Conservation (phyloP, 2,888 invertebrate species). For the Neelides folsomi region DNA sequence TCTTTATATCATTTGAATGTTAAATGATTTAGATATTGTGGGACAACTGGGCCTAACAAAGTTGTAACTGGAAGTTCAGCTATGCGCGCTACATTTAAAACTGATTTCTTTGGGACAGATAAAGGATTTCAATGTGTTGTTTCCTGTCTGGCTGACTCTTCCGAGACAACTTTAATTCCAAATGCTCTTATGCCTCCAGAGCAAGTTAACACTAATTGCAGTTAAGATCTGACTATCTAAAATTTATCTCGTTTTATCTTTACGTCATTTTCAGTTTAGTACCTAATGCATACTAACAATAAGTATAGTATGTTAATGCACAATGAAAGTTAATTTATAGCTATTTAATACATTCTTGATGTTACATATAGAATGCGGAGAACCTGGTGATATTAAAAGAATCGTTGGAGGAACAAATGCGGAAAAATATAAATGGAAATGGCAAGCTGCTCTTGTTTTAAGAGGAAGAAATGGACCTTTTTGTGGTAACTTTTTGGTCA, state of each 20-base stretch:
- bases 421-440: conserved; percentile 19
- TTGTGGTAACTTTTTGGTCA: conserved; percentile 21
- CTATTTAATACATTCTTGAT: no score
- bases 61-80: conserved; percentile 14
- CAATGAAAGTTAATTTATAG: no score
- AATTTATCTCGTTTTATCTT: no score
- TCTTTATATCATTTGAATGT: conserved; percentile 1
- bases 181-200: background rate
- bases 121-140: conserved; percentile 18
- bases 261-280: background rate
- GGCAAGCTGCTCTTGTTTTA: conserved; percentile 24
- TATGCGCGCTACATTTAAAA: conserved; percentile 12
- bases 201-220: no score
- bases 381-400: conserved; percentile 16
- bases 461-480: conserved; percentile 17
- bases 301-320: no score
- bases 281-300: background rate
- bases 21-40: conserved; percentile 19
- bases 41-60: conserved; percentile 17
- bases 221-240: no score
- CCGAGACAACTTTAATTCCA: background rate
- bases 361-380: conserved; percentile 23
- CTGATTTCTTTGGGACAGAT: conserved; percentile 6
- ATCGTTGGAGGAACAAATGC: conserved; percentile 25
- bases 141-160: conserved; percentile 9